Evolutionary conservation across 2,797 vertebrate species (phyloP).

Genomic region (Triplophysa bombifrons): DNA sequence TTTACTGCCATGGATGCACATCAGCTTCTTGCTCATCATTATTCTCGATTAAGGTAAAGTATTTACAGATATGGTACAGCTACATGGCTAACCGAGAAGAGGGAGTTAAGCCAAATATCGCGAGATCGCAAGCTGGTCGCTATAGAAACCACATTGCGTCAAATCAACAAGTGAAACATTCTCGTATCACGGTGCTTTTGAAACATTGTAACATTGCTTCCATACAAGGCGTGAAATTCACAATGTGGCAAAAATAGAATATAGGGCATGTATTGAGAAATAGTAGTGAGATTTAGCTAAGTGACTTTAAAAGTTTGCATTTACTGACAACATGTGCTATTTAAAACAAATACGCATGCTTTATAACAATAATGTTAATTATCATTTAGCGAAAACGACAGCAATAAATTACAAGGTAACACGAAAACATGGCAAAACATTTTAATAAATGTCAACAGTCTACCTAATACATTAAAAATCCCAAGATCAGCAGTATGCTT

Average conservation of each 20-base stretch:
- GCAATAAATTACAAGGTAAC: background rate
- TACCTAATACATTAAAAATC: background rate
- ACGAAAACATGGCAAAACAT: background rate
- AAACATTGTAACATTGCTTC: background rate
- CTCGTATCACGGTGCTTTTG: background rate
- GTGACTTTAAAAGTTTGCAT: background rate
- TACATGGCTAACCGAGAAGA: slow-evolving; percentile 11
- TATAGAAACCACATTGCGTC: slow-evolving; percentile 26
- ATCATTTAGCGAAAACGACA: background rate
- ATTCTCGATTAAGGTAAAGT: background rate
- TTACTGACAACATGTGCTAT: background rate
- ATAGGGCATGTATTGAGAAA: background rate
- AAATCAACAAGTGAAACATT: background rate
- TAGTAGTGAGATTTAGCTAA: background rate
- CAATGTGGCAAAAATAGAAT: slow-evolving; percentile 4
- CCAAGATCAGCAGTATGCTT: slow-evolving; percentile 1
- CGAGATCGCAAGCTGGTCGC: background rate
- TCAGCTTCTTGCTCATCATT: background rate
- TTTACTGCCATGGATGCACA: background rate
- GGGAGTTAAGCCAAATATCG: background rate
- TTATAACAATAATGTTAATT: background rate
- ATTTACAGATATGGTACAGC: background rate
- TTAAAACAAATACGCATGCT: background rate
- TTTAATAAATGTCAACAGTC: background rate
- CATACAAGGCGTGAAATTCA: background rate